Base-by-base conservation (phyloP, 1,140 invertebrate genomes). In the Drosophila fuyamai region DNA sequence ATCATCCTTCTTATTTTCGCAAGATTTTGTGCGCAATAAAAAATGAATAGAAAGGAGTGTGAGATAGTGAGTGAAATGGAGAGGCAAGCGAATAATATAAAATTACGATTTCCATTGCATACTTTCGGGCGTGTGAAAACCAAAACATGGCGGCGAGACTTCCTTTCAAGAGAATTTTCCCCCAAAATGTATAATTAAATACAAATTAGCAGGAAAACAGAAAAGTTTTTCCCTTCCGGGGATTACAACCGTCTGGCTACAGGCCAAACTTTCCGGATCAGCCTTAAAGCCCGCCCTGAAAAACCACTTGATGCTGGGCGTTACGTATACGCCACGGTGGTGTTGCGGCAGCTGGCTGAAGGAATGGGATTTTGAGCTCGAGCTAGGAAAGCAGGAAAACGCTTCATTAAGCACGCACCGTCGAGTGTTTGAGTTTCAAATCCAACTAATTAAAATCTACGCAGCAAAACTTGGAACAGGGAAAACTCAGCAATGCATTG, bases 381-480 rank as follows among this genome's bases (percentile, higher is more conserved):
- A 43, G 38, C 43, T 27, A 18, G 53, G 29, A 46, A 46, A 50
- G 23, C 36, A 46, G 51, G 66, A 43, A 67, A 80, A 61, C 57
- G 75, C 67, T 85, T 86, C 82, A 85, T 88, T 86, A 85, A 53
- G 61, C 82, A 79, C 83, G 83, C 83, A 43, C 78, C 35, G 60
- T 61, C 66, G 32, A 68, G 62, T 88, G 82, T 86, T 82, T 82
- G 71, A 62, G 79, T 85, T 79, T 57, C 63, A 88, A 88, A 88
- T 88, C 83, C 84, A 83, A 48, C 83, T 88, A 88, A 88, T 89
- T 88, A 88, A 88, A 88, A 89, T 88, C 79, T 88, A 88, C 71
- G 76, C 84, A 88, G 76, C 55, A 79, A 58, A 76, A 65, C 81
- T 83, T 79, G 62, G 9, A 57, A 16, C 67, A 4, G 8, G 4